A percentile compares a stretch with the other conserved stretches of the same genome.
These are phyloP conservation scores for Cetoscarus ocellatus DNA, from an alignment of 2,797 vertebrate species.

Conservation along the genomic window DNA sequence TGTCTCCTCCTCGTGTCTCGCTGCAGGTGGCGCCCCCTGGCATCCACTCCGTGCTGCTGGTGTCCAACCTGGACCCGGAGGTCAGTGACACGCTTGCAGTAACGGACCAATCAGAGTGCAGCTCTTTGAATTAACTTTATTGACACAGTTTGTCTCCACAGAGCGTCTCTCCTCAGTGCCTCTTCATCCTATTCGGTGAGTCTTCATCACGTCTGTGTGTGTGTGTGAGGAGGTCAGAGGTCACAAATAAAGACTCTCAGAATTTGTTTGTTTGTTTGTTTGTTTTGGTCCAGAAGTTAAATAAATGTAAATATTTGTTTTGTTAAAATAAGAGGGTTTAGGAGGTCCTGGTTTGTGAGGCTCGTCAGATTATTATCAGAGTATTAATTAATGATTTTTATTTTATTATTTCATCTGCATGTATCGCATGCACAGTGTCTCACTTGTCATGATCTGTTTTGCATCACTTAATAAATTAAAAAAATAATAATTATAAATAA, in stretches of 20 bases:
- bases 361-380: no score
- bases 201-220: not conserved
- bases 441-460: no score
- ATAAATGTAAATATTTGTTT: no score
- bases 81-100: slow-evolving; percentile 69
- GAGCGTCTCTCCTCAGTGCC: slow-evolving; percentile 61
- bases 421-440: no score
- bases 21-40: slow-evolving; percentile 80
- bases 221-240: no score
- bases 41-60: slow-evolving; percentile 92
- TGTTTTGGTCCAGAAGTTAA: no score
- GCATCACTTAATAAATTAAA: no score
- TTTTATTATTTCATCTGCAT: no score
- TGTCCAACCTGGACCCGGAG: slow-evolving; percentile 96
- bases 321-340: not conserved
- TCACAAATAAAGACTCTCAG: no score
- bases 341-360: not conserved
- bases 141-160: slow-evolving; percentile 44
- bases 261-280: no score
- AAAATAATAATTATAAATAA: no score
- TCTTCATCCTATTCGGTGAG: slow-evolving; percentile 74
- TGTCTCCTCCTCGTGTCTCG: slow-evolving; percentile 85
- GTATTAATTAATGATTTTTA: no score
- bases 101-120: slow-evolving; percentile 19
- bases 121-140: not conserved